Percentiles rank a stretch among this genome's conserved stretches.
Conservation (phyloP, 2,888 invertebrate genomes). For the Corbicula japonica region DNA sequence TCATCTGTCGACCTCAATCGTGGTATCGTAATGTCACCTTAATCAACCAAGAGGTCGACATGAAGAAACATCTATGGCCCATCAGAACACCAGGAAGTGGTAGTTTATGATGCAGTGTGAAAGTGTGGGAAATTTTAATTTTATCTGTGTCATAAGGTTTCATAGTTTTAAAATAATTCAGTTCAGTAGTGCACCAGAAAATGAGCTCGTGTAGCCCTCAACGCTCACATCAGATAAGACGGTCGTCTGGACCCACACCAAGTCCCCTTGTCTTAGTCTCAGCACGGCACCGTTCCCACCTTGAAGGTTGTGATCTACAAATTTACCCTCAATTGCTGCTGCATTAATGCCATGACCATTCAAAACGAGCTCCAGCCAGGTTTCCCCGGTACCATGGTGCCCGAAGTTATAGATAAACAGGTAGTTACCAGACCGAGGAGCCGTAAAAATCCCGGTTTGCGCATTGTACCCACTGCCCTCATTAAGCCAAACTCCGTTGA, state of each 20-base stretch:
- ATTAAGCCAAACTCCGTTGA: background rate
- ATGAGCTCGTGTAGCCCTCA: conserved; percentile 9
- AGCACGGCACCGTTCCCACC: conserved; percentile 15
- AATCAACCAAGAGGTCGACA: no score
- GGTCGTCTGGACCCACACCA: conserved; percentile 26
- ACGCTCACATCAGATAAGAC: conserved; percentile 3
- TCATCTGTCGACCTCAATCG: no score
- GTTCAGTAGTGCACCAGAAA: conserved; percentile 5
- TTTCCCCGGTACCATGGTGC: conserved; percentile 9
- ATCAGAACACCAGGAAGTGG: no score
- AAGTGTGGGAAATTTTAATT: no score
- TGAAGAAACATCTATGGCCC: no score
- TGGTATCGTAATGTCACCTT: no score
- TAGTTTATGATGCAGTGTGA: no score
- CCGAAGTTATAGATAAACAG: conserved; percentile 2
- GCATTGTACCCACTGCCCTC: background rate
- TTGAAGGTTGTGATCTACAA: conserved; percentile 3
- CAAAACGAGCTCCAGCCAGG: conserved; percentile 14
- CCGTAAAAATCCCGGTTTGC: background rate
- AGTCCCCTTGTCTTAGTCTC: conserved; percentile 2
- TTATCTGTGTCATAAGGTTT: no score
- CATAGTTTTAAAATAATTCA: no score
- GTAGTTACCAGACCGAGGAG: conserved; percentile 3
- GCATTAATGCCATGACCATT: conserved; percentile 7
- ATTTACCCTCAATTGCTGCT: conserved; percentile 3